Conservation (phyloP, 2,888 invertebrate species). For the Strigamia crassipes region DNA sequence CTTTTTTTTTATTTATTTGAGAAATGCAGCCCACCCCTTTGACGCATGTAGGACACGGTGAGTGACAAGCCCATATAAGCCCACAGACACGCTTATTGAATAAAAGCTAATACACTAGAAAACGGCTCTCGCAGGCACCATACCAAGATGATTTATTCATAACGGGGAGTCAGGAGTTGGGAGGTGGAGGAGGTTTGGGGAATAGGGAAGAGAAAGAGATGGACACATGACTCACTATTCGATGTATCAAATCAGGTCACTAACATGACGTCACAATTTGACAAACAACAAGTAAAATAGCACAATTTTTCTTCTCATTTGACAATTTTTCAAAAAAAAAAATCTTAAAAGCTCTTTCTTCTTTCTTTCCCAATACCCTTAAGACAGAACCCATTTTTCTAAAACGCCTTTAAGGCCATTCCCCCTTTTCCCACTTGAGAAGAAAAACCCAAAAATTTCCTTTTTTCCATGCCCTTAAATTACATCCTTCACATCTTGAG, state of each 20-base stretch:
- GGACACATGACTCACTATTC: conserved; percentile 25
- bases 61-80: conserved; percentile 36
- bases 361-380: neutral
- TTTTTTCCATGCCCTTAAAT: neutral
- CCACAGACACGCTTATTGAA: conserved; percentile 37
- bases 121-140: conserved; percentile 42
- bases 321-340: neutral
- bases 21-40: conserved; percentile 41
- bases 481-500: conserved; percentile 2
- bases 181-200: neutral
- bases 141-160: conserved; percentile 40
- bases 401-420: neutral
- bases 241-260: neutral
- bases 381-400: too few species aligned
- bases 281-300: neutral
- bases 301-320: neutral
- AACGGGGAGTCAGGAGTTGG: conserved; percentile 12
- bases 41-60: conserved; percentile 37
- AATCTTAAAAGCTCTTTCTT: neutral
- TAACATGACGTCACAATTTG: conserved; percentile 5
- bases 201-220: neutral
- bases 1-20: neutral
- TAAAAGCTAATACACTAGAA: conserved; percentile 40
- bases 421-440: neutral
- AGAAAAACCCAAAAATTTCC: neutral